phyloP scores from a whole-genome alignment of 2,797 vertebrate genomes.

The Microctenopoma stevenorrisi region DNA sequence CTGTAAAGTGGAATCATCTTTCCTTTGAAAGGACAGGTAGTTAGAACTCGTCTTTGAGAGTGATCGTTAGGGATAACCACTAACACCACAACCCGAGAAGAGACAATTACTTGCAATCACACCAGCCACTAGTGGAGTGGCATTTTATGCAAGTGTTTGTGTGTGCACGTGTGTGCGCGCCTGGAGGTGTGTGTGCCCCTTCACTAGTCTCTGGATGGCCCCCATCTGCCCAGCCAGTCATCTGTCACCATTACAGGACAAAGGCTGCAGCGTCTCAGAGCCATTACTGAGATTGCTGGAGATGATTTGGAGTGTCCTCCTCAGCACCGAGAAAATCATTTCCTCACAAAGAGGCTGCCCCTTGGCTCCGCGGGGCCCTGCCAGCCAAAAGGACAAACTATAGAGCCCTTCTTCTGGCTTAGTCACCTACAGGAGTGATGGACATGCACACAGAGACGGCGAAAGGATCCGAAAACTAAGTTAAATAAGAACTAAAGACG shows the following conservation, averaged over 20 bases:
- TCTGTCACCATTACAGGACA: conserved; percentile 88
- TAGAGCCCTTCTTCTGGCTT: conserved; percentile 42
- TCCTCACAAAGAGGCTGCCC: conserved; percentile 79
- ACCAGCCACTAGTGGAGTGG: conserved; percentile 67
- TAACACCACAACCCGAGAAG: conserved; percentile 73
- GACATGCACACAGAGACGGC: conserved; percentile 3
- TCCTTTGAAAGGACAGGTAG: conserved; percentile 76
- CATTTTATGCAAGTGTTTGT: conserved; percentile 80
- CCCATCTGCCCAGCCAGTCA: conserved; percentile 74
- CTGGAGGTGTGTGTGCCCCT: conserved; percentile 59
- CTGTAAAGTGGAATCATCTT: conserved; percentile 81
- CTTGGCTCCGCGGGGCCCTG: conserved; percentile 63
- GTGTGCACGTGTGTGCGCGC: conserved; percentile 41
- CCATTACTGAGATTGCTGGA: conserved; percentile 90
- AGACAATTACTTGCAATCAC: conserved; percentile 82
- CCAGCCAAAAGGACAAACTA: conserved; percentile 62
- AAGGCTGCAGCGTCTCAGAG: conserved; percentile 83
- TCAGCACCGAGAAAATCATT: conserved; percentile 84
- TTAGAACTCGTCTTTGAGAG: conserved; percentile 72
- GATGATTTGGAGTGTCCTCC: conserved; percentile 87
- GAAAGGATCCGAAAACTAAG: conserved; percentile 27
- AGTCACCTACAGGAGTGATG: conserved; percentile 44
- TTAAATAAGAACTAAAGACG: conserved; percentile 24
- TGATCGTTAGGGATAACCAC: conserved; percentile 79
- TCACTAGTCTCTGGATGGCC: conserved; percentile 67